Conservation (phyloP, 2,113 vertebrate species). For the Petrocephalus zakoni region DNA sequence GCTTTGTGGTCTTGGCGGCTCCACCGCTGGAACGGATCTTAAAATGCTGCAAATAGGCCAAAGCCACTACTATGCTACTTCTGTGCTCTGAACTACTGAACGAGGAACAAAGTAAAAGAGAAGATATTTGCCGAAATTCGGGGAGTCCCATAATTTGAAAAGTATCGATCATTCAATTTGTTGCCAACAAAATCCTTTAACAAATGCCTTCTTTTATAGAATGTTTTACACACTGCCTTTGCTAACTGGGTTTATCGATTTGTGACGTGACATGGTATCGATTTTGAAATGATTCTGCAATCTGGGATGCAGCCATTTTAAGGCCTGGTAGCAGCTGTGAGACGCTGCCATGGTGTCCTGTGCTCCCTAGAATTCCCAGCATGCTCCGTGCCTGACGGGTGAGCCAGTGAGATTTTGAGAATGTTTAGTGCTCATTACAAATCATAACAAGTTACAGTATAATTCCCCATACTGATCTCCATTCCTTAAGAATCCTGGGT, state of each 20-base stretch:
- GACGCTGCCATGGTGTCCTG: not conserved
- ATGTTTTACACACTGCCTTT: not conserved
- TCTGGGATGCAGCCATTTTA: not conserved
- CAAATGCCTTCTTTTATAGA: not conserved
- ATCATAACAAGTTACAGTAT: too few species aligned
- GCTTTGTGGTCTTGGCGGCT: not conserved
- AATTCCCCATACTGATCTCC: too few species aligned
- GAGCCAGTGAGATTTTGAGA: not conserved
- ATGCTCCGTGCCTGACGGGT: not conserved
- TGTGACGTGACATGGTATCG: not conserved
- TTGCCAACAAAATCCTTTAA: not conserved
- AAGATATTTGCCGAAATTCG: not conserved
- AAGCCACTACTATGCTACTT: not conserved
- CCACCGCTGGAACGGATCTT: not conserved
- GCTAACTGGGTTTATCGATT: not conserved
- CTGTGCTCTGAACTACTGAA: not conserved
- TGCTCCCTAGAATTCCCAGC: not conserved
- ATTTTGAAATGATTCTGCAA: not conserved
- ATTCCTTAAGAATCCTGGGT: too few species aligned
- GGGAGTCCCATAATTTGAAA: not conserved
- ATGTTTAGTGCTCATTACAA: too few species aligned
- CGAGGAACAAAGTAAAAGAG: not conserved
- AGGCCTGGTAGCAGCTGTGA: constrained; percentile 3
- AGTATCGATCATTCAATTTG: not conserved
- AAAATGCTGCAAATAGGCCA: not conserved